Evolutionary conservation across 2,113 vertebrate species (phyloP), one percentile per base, ranked within the genome.

Genomic region (Carassius carassius): DNA sequence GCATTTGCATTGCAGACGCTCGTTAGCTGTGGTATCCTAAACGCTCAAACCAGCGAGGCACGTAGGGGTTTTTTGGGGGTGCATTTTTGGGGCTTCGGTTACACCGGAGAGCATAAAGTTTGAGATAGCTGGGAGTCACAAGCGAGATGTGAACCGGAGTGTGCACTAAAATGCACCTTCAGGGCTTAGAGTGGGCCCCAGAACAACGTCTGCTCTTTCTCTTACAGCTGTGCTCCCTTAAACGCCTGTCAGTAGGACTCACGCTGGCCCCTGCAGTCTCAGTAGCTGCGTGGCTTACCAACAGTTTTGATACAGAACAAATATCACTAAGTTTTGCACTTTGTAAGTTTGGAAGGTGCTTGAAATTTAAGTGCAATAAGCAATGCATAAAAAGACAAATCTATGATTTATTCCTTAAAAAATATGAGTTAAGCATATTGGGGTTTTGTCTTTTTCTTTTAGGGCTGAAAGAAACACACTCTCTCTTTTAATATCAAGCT

Each of bases 171-270:
- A 56, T 77, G 76, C 60, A 78, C 86, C 84, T 90, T 79, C 87
- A 85, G 86, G 84, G 74, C 81, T 88, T 86, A 13, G 16, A 56
- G 63, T 23, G 2, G 84, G 87, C 82, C 84, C 83, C 84, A 58
- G 13, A 78, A 84, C 84, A 75, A 70, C 73, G 86, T 89, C 88
- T 81, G 84, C 85, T 87, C 81, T 86, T 85, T 86, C 78, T 89
- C 67, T 82, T 78, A 41, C 23, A 60, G 37, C 89, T 82, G 63
- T 85, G 16, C 58, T 74, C 83, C 73, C 56, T 62, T 69, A 77
- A 91, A 85, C 83, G 81, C 91, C 90, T 93, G 92, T 94, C 93
- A 94, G 90, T 92, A 56, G 88, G 21, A 87, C 88, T 92, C 85
- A 90, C 65, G 82, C 80, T 14, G 60, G 58, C 1, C 86, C 79